Conservation (phyloP, 2,113 vertebrate species). For the Hymenochirus boettgeri region DNA sequence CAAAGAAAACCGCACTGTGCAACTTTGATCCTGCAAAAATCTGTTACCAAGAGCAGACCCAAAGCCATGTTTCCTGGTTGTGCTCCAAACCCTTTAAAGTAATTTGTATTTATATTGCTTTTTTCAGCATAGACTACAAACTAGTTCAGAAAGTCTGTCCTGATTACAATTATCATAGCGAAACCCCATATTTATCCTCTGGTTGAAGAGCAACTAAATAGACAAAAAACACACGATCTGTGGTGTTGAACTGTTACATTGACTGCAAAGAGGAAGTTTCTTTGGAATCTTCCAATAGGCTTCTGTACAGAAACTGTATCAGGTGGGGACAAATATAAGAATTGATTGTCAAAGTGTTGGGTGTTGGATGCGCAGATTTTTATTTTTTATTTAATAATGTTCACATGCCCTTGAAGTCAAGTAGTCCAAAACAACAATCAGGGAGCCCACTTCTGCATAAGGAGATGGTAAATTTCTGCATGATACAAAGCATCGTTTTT, state of each 20-base stretch:
- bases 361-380: constrained; percentile 50
- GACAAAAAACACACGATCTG: neutral
- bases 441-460: constrained; percentile 17
- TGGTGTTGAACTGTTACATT: neutral
- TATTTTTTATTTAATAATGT: constrained; percentile 45
- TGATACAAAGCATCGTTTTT: constrained; percentile 24
- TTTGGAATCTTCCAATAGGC: constrained; percentile 47
- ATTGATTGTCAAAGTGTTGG: constrained; percentile 53
- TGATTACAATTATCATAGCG: constrained; percentile 98
- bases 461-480: constrained; percentile 39
- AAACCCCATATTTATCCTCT: constrained; percentile 92
- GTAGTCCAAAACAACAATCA: constrained; percentile 36
- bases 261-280: constrained; percentile 32
- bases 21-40: constrained; percentile 87
- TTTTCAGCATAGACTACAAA: constrained; percentile 98
- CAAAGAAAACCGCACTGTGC: constrained; percentile 94
- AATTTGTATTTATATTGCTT: constrained; percentile 98
- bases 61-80: constrained; percentile 97
- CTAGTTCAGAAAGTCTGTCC: constrained; percentile 98
- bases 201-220: constrained; percentile 61
- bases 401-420: constrained; percentile 44
- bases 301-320: constrained; percentile 50
- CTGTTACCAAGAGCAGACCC: constrained; percentile 97
- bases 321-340: constrained; percentile 49
- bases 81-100: constrained; percentile 98